These are phyloP conservation scores for Lates japonicus DNA, from an alignment of 2,797 vertebrate genomes.

Conservation along the genomic window DNA sequence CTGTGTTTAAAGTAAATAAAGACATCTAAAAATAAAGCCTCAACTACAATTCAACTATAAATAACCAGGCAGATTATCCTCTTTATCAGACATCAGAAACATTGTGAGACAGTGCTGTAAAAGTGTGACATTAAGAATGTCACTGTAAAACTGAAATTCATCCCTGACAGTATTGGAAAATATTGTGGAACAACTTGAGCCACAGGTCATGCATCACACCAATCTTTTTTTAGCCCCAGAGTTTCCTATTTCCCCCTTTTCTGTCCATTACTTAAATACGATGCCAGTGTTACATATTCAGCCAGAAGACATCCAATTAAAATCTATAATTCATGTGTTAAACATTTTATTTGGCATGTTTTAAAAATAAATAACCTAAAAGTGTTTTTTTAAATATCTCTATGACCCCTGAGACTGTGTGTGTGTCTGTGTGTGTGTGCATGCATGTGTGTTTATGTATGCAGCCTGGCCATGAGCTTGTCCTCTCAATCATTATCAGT, in stretches of 20 bases:
- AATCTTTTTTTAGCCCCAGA: slow-evolving; percentile 46
- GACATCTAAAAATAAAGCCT: background rate
- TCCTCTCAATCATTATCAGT: slow-evolving; percentile 60
- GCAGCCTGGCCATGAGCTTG: slow-evolving; percentile 17
- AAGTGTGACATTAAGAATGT: background rate
- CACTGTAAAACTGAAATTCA: background rate
- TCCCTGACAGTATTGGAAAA: background rate
- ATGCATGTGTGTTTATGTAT: background rate
- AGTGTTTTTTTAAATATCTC: slow-evolving; percentile 65
- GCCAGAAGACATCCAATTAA: slow-evolving; percentile 61
- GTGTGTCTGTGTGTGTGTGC: slow-evolving; percentile 2
- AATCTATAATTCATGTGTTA: slow-evolving; percentile 71
- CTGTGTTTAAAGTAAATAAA: background rate
- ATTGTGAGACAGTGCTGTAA: background rate
- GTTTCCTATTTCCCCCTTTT: slow-evolving; percentile 37
- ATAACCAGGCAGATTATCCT: background rate
- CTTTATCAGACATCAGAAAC: background rate
- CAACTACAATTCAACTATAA: background rate
- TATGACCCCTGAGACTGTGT: slow-evolving; percentile 47
- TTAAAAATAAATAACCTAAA: slow-evolving; percentile 72
- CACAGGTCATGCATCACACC: slow-evolving; percentile 44
- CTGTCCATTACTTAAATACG: slow-evolving; percentile 43
- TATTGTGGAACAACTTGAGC: slow-evolving; percentile 39
- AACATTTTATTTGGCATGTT: slow-evolving; percentile 69
- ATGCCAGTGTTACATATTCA: slow-evolving; percentile 56